These are phyloP conservation scores for Dicrurus megarhynchus DNA, from an alignment of 2,113 vertebrate species.

Conservation along the genomic window DNA sequence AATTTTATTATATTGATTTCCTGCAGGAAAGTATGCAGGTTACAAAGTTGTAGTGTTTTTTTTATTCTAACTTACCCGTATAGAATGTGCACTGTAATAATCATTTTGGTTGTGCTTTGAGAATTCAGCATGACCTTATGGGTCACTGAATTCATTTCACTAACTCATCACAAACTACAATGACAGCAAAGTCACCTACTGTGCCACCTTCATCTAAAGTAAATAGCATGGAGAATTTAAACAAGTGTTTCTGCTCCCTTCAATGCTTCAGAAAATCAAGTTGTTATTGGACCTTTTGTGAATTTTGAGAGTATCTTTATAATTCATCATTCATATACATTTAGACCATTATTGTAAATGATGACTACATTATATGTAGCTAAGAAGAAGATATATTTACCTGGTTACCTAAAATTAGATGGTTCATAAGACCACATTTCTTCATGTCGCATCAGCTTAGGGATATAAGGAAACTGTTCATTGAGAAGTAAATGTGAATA, in stretches of 20 bases:
- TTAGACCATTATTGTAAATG: not conserved
- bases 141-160: slow-evolving; percentile 59
- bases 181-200: slow-evolving; percentile 58
- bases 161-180: slow-evolving; percentile 47
- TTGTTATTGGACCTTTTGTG: not conserved
- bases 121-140: slow-evolving; percentile 5
- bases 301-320: not conserved
- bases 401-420: not conserved
- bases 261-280: not conserved
- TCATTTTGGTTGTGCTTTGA: slow-evolving; percentile 14
- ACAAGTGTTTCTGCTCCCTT: not conserved
- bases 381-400: not conserved
- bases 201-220: slow-evolving; percentile 18
- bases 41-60: not conserved
- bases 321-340: not conserved
- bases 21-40: not conserved
- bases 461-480: not conserved
- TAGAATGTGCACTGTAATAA: slow-evolving; percentile 7
- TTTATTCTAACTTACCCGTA: not conserved
- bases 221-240: slow-evolving; percentile 34
- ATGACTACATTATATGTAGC: not conserved
- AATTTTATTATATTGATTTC: not conserved
- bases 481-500: not conserved
- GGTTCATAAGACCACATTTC: not conserved
- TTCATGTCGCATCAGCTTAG: not conserved